A percentile compares a stretch with the other conserved stretches of the same genome.
Evolutionary conservation across 2,888 invertebrate species (phyloP).

Genomic region (Esperia sulphurella): DNA sequence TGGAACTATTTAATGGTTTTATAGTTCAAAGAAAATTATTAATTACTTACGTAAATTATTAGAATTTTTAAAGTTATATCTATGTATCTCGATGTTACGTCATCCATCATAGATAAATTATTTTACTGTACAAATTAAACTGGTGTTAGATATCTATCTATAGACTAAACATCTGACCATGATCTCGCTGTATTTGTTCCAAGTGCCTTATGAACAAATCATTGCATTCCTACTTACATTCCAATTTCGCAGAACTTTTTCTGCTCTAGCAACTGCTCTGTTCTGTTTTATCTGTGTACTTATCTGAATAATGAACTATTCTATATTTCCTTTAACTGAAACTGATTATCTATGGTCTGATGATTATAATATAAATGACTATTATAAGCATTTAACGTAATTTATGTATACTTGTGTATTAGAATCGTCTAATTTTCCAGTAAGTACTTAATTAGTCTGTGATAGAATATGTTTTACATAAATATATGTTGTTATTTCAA

Average conservation of each 20-base stretch:
- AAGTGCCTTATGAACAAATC: conserved; percentile 77
- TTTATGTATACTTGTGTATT: conserved; percentile 2
- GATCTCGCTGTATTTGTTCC: conserved; percentile 69
- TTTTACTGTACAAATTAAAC: conserved; percentile 6
- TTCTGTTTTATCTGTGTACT: too few relatives aligned
- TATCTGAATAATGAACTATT: too few relatives aligned
- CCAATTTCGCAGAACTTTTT: conserved; percentile 21
- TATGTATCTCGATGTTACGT: conserved; percentile 6
- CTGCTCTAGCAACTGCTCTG: too few relatives aligned
- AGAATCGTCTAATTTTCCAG: conserved; percentile 21
- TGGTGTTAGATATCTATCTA: conserved; percentile 1
- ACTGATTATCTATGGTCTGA: conserved; percentile 12
- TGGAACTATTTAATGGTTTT: conserved; percentile 60
- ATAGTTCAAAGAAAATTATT: conserved; percentile 35
- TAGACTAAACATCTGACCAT: conserved; percentile 30
- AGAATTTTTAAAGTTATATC: conserved; percentile 20
- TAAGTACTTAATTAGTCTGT: conserved; percentile 64
- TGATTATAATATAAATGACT: conserved; percentile 7
- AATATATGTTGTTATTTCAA: conserved; percentile 10
- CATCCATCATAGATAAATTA: conserved; percentile 4
- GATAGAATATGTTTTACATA: conserved; percentile 49
- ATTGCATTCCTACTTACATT: conserved; percentile 66
- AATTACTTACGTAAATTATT: conserved; percentile 18
- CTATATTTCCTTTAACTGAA: too few relatives aligned
- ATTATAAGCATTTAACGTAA: conserved; percentile 6